These are phyloP conservation scores for Rhinoderma darwinii DNA, from an alignment of 2,113 vertebrate species.

Conservation along the genomic window DNA sequence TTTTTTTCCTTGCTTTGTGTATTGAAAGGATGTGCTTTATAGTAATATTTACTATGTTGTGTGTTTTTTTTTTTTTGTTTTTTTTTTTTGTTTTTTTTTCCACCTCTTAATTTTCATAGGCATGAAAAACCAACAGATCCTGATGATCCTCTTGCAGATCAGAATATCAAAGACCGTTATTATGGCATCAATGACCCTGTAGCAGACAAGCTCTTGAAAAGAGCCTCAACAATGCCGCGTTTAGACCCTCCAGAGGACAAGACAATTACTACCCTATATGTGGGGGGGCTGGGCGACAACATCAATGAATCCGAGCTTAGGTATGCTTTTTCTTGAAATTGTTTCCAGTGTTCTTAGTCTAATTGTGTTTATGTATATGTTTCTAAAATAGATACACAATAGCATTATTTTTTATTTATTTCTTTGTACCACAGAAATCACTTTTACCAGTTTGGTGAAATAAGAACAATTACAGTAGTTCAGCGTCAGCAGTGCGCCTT, in stretches of 20 bases:
- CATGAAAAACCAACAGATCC: slow-evolving; percentile 98
- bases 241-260: slow-evolving; percentile 95
- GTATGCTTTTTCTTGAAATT: slow-evolving; percentile 69
- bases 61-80: too few species aligned
- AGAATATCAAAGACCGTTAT: slow-evolving; percentile 98
- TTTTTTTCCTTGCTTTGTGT: neutral
- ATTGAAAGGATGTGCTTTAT: neutral
- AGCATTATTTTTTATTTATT: neutral
- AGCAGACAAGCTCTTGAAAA: slow-evolving; percentile 93
- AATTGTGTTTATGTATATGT: neutral
- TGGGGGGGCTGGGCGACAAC: slow-evolving; percentile 92
- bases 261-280: slow-evolving; percentile 92
- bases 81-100: too few species aligned
- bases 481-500: slow-evolving; percentile 98
- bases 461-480: slow-evolving; percentile 93
- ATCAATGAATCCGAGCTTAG: slow-evolving; percentile 94
- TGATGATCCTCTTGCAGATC: slow-evolving; percentile 95
- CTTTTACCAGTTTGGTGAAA: slow-evolving; percentile 98
- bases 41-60: neutral
- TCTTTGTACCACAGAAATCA: slow-evolving; percentile 79
- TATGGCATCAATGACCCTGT: slow-evolving; percentile 98
- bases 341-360: neutral
- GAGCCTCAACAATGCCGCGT: slow-evolving; percentile 95
- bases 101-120: slow-evolving; percentile 66
- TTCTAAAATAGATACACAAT: too few species aligned